These are phyloP conservation scores for Lysandra bellargus DNA, from an alignment of 2,888 invertebrate species.

Conservation along the genomic window DNA sequence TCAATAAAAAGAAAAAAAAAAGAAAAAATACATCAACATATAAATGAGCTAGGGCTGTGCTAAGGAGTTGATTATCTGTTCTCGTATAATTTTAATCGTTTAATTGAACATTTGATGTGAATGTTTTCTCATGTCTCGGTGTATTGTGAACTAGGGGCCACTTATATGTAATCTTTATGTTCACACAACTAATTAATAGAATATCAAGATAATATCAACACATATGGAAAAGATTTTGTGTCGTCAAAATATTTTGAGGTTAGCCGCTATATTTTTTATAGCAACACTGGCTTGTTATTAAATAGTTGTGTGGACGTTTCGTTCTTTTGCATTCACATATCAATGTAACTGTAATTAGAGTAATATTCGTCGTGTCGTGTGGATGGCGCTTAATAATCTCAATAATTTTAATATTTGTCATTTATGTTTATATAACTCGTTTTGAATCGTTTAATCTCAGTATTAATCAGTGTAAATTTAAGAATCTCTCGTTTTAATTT, in stretches of 20 bases:
- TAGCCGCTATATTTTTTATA: slow-evolving; percentile 11
- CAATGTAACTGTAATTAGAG: slow-evolving; percentile 61
- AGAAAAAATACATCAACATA: not conserved
- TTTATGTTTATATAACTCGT: slow-evolving; percentile 34
- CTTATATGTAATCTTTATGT: slow-evolving; percentile 48
- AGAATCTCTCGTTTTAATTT: slow-evolving; percentile 28
- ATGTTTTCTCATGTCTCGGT: slow-evolving; percentile 38
- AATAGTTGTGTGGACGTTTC: slow-evolving; percentile 38
- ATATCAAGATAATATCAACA: not conserved
- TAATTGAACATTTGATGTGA: slow-evolving; percentile 39
- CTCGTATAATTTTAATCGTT: not conserved
- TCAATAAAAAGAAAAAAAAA: not conserved
- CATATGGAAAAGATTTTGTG: not conserved
- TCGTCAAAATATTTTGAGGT: not conserved
- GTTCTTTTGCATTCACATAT: slow-evolving; percentile 68
- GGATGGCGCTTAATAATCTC: slow-evolving; percentile 53
- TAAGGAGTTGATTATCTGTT: not conserved
- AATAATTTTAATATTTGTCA: slow-evolving; percentile 38
- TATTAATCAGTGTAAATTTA: slow-evolving; percentile 26
- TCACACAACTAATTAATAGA: slow-evolving; percentile 44
- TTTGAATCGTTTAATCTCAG: slow-evolving; percentile 43
- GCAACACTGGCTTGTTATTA: slow-evolving; percentile 12
- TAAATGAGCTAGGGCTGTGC: not conserved
- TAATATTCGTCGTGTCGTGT: slow-evolving; percentile 69
- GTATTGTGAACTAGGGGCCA: slow-evolving; percentile 68